Evolutionary conservation across 2,797 vertebrate species (phyloP), one percentile per base, ranked within the genome.

Genomic region (Eptatretus atami): DNA sequence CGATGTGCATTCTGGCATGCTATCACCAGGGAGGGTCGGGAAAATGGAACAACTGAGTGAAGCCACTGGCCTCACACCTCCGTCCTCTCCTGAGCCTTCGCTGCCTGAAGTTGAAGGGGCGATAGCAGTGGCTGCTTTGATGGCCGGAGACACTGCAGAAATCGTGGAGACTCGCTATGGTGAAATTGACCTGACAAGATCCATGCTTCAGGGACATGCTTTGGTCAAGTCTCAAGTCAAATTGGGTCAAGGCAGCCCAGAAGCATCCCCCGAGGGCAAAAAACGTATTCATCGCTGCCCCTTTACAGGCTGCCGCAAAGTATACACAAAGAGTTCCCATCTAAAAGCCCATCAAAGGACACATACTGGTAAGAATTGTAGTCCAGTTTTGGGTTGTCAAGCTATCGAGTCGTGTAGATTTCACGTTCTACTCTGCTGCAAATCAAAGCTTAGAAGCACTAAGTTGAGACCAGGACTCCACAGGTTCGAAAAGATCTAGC

Each of bases 241-340:
- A 44, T 44, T 44, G 31, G 31, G 31, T 5, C 31, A 44, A 8
- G 31, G 31, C 31, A 44, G 31, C 66, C 71, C 73, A 44, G 92
- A 90, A 65, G 71, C 80, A 3, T 74, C 81, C 68, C 81, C 83
- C 0, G 92, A 98, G 74, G 94, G 88, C 77, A 98, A 96, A 81
- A 95, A 95, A 77, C 82, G 92, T 70, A 86, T 98, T 71, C 90
- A 96, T 71, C 86, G 90, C 63, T 98, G 92, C 70, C 90, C 93
- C 64, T 98, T 98, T 75, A 96, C 94, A 54, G 92, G 90, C 70
- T 98, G 92, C 76, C 80, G 92, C 72, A 98, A 98, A 75, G 92
- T 98, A 71, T 96, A 98, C 75, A 98, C 88, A 76, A 96, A 98
- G 79, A 98, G 92, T 74, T 96, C 88, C 71, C 88, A 96, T 75